A percentile compares a stretch with the other conserved stretches of the same genome.
Conservation (phyloP, 2,113 vertebrate genomes). For the Leptodactylus fuscus region DNA sequence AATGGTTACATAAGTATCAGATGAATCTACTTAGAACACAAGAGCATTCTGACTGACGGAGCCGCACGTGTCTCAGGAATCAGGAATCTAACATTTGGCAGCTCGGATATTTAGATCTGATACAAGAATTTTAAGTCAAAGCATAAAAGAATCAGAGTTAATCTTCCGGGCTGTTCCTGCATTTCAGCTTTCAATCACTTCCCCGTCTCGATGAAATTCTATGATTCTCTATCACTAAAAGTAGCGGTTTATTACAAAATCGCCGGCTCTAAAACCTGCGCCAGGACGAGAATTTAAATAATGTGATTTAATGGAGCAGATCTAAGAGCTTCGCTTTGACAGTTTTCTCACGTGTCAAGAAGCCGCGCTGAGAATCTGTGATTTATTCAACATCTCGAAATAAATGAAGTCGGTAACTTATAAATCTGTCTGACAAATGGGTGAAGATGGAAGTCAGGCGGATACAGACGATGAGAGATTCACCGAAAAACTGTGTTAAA, state of each 20-base stretch:
- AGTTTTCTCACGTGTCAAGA: neutral
- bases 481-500: no score
- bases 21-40: neutral
- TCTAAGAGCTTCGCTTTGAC: neutral
- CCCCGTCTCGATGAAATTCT: neutral
- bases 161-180: neutral
- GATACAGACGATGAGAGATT: no score
- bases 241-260: constrained; percentile 20
- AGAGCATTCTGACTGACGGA: neutral
- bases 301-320: constrained; percentile 11
- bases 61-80: neutral
- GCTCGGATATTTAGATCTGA: neutral
- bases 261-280: neutral
- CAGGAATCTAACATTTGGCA: no score
- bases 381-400: neutral
- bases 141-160: neutral
- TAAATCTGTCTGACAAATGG: constrained; percentile 11
- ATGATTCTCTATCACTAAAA: neutral
- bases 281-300: neutral
- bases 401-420: neutral
- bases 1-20: neutral
- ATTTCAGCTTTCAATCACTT: neutral
- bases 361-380: neutral
- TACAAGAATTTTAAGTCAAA: constrained; percentile 16
- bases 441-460: neutral